Evolutionary conservation across 2,888 invertebrate species (phyloP).

Genomic region (Drosophila buzzatii): DNA sequence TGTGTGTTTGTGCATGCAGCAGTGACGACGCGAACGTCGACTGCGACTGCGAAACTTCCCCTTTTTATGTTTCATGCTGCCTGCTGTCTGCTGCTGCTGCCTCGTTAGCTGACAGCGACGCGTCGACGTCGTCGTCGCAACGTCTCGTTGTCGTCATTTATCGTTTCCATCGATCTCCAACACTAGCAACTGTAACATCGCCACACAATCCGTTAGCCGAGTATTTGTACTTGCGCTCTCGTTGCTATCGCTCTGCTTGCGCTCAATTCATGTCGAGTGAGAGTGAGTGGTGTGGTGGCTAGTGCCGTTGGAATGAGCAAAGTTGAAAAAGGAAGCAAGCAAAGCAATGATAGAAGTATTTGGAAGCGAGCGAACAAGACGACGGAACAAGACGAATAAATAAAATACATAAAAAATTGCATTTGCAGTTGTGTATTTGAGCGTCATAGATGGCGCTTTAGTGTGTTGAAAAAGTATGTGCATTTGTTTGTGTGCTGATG

Average conservation of each 20-base stretch:
- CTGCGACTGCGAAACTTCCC: slow-evolving; percentile 71
- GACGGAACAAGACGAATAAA: slow-evolving; percentile 16
- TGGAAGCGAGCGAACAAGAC: slow-evolving; percentile 44
- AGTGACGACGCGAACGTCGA: slow-evolving; percentile 39
- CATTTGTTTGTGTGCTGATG: slow-evolving; percentile 10
- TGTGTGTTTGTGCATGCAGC: slow-evolving; percentile 51
- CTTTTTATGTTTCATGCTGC: slow-evolving; percentile 73
- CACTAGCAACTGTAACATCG: slow-evolving; percentile 68
- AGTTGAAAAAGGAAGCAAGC: slow-evolving; percentile 46
- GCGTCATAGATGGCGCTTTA: slow-evolving; percentile 50
- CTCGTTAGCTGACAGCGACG: slow-evolving; percentile 67
- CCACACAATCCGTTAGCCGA: slow-evolving; percentile 64
- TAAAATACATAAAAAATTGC: slow-evolving; percentile 47
- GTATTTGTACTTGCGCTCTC: slow-evolving; percentile 66
- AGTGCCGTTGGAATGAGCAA: slow-evolving; percentile 55
- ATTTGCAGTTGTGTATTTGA: slow-evolving; percentile 52
- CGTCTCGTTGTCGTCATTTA: slow-evolving; percentile 67
- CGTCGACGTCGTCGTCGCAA: slow-evolving; percentile 66
- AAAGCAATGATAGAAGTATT: slow-evolving; percentile 43
- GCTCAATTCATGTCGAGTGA: slow-evolving; percentile 23
- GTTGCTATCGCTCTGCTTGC: slow-evolving; percentile 39
- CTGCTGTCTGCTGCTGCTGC: slow-evolving; percentile 13
- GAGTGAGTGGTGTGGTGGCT: slow-evolving; percentile 34
- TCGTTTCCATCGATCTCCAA: slow-evolving; percentile 79
- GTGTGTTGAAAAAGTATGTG: slow-evolving; percentile 29